Percentiles rank a stretch among this genome's conserved stretches.
These are phyloP conservation scores for Saimiri boliviensis DNA, from an alignment of 2,113 vertebrate genomes.

Conservation along the genomic window DNA sequence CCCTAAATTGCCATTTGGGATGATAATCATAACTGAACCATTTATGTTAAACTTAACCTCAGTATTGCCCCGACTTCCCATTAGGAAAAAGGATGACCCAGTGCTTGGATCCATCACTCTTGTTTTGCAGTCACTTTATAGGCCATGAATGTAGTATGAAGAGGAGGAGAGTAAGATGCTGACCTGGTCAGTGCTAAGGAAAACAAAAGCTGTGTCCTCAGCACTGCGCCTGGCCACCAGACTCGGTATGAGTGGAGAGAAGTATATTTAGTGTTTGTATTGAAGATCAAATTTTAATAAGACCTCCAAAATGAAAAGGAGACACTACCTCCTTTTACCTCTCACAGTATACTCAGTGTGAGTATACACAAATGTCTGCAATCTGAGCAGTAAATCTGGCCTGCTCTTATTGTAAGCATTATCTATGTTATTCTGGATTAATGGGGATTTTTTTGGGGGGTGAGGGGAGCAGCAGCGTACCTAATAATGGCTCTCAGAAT, in stretches of 20 bases:
- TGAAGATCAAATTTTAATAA: background rate
- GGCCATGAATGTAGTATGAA: background rate
- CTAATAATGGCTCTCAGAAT: background rate
- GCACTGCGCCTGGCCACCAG: background rate
- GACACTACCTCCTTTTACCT: background rate
- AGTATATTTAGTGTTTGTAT: background rate
- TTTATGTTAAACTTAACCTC: background rate
- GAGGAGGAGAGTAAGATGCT: background rate
- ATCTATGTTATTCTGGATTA: background rate
- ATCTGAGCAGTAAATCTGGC: background rate
- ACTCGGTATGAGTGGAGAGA: background rate
- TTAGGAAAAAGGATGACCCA: background rate
- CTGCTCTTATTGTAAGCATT: background rate
- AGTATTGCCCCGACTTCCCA: background rate
- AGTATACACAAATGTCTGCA: background rate
- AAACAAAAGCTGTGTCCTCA: background rate
- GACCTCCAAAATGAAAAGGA: background rate
- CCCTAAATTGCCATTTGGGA: background rate
- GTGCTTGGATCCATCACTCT: background rate
- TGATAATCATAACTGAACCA: background rate
- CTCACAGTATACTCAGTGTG: background rate
- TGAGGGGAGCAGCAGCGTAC: background rate
- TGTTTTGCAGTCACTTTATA: background rate
- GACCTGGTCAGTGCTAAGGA: background rate
- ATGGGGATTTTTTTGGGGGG: background rate